Evolutionary conservation across 2,888 invertebrate species (phyloP), one percentile per base, ranked within the genome.

Genomic region (Eumacrocentrus americanus): DNA sequence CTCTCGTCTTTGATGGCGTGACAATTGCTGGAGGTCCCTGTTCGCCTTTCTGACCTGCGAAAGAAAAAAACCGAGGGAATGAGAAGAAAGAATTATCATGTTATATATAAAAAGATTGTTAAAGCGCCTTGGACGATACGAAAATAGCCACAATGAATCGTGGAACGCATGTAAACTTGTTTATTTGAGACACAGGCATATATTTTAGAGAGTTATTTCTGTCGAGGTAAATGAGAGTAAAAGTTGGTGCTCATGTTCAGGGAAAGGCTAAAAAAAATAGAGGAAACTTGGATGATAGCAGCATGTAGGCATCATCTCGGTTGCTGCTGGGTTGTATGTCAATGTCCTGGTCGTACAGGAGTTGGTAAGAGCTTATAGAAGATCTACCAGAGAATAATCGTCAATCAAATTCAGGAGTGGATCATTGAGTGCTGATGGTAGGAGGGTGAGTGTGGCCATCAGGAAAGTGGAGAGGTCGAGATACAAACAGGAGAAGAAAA

Each of bases 1-100:
- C 83, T 98, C 97, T 29, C 95, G 90, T 68, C 92, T 89, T 82
- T 96, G 95, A 52, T 92, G 88, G 52, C 95, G 89, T 52, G 95
- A 95, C 57, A 97, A 85, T 0, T 94, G 89, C 74, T 93, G 94
- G 4, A 97, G 89, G 78, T 97, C 95, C 42, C 89, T 86, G 81
- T 94, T 94, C 34, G 97, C 96, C 70, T 90, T 88, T 65, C 94
- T 87, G 66, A 97, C 95, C 84, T 89, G 85, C 1, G 79, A 81
- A 65, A 54, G 59, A 48, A 51, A 57, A 18, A 20, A 56, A 56
- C 14, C 25, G 2, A 11, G 34, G 34, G 2, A 35, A 50, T 3
- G 18, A 42, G 9, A 42, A 7, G 3, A 18, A 42, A 14, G 18
- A 16, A n/a, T 20, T 9, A n/a, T n/a, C n/a, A n/a, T n/a, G n/a